These are phyloP conservation scores for Eulimnadia texana DNA, from an alignment of 1,140 invertebrate species.

Conservation along the genomic window DNA sequence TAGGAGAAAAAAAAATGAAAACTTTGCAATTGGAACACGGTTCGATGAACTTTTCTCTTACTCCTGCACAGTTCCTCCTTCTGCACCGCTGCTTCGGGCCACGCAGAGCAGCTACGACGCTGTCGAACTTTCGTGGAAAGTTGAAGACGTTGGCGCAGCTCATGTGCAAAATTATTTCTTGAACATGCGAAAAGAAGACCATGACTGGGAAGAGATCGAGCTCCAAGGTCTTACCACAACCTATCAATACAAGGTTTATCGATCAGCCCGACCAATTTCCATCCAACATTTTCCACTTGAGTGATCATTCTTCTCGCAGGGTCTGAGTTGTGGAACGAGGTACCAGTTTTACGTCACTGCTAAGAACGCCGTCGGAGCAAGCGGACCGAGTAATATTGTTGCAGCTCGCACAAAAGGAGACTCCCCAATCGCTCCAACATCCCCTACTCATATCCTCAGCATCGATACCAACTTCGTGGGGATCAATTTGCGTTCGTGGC, in stretches of 20 bases:
- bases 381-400: slow-evolving; percentile 17
- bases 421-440: slow-evolving; percentile 17
- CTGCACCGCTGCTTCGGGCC: slow-evolving; percentile 41
- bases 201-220: slow-evolving; percentile 45
- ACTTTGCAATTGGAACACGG: background rate
- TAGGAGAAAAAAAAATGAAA: background rate
- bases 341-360: slow-evolving; percentile 18
- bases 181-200: slow-evolving; percentile 42
- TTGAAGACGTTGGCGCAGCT: slow-evolving; percentile 38
- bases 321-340: slow-evolving; percentile 40
- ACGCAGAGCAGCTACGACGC: slow-evolving; percentile 32
- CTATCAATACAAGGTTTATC: slow-evolving; percentile 45
- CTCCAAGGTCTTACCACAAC: slow-evolving; percentile 45
- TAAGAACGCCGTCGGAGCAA: slow-evolving; percentile 19
- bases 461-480: slow-evolving; percentile 31
- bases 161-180: slow-evolving; percentile 47
- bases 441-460: slow-evolving; percentile 17
- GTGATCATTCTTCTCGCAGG: too few species aligned
- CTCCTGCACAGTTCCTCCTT: slow-evolving; percentile 36
- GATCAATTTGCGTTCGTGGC: slow-evolving; percentile 36
- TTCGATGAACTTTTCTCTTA: background rate
- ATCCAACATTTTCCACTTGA: background rate
- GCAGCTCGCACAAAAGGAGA: slow-evolving; percentile 18
- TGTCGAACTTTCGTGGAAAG: slow-evolving; percentile 31
- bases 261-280: background rate